A percentile compares a stretch with the other conserved stretches of the same genome.
Conservation (phyloP, 1,140 invertebrate species). For the Apis cerana region DNA sequence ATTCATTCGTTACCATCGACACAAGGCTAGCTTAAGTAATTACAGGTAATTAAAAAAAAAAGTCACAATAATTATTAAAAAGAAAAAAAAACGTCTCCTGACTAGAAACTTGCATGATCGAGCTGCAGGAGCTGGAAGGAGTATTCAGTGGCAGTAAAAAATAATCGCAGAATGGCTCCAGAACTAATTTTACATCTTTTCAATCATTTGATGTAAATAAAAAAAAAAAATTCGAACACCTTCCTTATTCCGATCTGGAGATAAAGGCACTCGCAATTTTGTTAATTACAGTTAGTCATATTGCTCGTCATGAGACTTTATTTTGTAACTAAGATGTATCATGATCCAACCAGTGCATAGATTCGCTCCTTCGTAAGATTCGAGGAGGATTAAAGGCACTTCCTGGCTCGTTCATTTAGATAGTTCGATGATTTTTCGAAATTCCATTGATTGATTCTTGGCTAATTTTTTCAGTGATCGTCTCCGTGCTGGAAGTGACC, state of each 20-base stretch:
- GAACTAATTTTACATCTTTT: conserved; percentile 8
- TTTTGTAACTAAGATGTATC: neutral
- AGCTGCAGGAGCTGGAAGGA: conserved; percentile 77
- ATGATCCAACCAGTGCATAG: neutral
- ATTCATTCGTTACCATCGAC: conserved; percentile 43
- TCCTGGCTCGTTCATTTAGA: conserved; percentile 29
- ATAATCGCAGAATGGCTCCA: conserved; percentile 42
- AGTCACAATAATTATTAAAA: neutral
- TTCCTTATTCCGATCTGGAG: conserved; percentile 3
- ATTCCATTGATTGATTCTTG: neutral
- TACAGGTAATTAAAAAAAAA: conserved; percentile 47
- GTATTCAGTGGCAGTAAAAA: conserved; percentile 76
- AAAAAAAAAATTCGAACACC: neutral
- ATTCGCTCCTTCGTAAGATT: conserved; percentile 22
- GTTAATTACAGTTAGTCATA: conserved; percentile 11
- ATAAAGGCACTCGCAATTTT: conserved; percentile 43
- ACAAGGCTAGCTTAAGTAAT: conserved; percentile 57
- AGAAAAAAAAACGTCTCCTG: conserved; percentile 74
- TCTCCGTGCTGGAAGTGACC: conserved; percentile 80
- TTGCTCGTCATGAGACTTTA: neutral
- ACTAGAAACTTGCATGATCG: conserved; percentile 79
- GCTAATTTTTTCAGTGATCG: conserved; percentile 36
- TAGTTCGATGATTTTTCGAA: conserved; percentile 18
- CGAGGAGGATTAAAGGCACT: conserved; percentile 40
- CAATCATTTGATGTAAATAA: neutral